These are phyloP conservation scores for Ardeotis arabs DNA, from an alignment of 2,113 vertebrate genomes.

Conservation along the genomic window DNA sequence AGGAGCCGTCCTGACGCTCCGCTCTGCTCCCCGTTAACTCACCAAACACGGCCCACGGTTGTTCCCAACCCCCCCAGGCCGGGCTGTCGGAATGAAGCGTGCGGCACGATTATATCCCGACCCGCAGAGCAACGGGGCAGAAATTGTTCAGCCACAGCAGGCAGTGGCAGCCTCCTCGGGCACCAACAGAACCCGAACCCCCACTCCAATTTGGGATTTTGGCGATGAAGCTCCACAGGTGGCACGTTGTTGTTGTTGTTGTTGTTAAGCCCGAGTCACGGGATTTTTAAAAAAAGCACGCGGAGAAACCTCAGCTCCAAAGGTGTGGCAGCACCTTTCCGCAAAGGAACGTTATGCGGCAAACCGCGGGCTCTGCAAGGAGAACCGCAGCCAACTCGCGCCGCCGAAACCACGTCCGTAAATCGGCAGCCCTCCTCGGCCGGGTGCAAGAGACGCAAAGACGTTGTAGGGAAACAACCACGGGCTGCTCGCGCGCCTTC, in stretches of 20 bases:
- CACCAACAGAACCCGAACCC: neutral
- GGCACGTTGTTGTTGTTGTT: neutral
- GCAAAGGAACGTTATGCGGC: rapidly evolving
- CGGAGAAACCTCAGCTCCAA: neutral
- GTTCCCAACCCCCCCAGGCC: neutral
- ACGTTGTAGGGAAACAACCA: neutral
- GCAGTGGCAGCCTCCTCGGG: neutral
- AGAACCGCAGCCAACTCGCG: rapidly evolving
- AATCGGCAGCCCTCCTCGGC: rapidly evolving
- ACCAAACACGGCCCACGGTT: rapidly evolving
- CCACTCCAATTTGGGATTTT: neutral
- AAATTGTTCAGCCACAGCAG: rapidly evolving
- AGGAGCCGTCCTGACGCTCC: neutral
- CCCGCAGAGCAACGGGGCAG: no score
- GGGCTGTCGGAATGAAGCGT: rapidly evolving
- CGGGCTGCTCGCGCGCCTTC: rapidly evolving
- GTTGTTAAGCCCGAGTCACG: neutral
- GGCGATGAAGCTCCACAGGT: rapidly evolving
- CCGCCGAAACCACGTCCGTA: rapidly evolving
- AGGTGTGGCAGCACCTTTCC: neutral
- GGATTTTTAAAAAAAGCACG: neutral
- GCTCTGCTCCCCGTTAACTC: rapidly evolving
- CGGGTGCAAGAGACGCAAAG: neutral
- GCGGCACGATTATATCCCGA: no score
- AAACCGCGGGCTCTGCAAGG: rapidly evolving